Evolutionary conservation across 64 coral and sea anemone species (phyloP).

Genomic region (Actinia equina): DNA sequence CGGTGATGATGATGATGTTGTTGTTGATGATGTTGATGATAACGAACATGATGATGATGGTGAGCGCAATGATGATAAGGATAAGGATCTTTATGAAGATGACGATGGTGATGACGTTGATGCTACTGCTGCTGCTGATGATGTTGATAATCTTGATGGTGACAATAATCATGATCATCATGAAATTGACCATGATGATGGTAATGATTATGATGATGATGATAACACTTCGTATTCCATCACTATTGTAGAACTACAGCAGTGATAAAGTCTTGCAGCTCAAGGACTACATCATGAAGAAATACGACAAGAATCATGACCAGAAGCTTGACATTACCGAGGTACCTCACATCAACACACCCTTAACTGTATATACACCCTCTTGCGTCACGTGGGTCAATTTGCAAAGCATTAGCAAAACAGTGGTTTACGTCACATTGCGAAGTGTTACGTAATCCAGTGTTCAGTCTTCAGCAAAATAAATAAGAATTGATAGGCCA

Average conservation of each 20-base stretch:
- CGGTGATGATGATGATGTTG: no score
- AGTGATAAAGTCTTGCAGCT: conserved; percentile 45
- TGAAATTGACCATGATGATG: no score
- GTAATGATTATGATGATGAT: neutral
- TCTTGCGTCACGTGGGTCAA: no score
- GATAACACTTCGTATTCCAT: neutral
- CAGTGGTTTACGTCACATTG: no score
- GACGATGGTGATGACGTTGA: neutral
- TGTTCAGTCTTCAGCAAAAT: no score
- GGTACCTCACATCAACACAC: neutral
- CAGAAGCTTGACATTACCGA: conserved; percentile 41
- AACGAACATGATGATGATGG: neutral
- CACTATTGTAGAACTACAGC: conserved; percentile 4
- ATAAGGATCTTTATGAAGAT: no score
- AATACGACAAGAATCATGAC: conserved; percentile 55
- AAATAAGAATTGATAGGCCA: no score
- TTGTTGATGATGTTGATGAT: no score
- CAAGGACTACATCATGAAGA: conserved; percentile 41
- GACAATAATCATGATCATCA: no score
- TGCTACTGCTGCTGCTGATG: neutral
- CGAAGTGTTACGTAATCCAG: no score
- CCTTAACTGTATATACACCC: neutral
- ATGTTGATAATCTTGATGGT: no score
- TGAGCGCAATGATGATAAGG: neutral
- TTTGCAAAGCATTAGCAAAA: no score